Percentiles rank a stretch among this genome's conserved stretches.
Conservation (phyloP, 2,797 vertebrate species). For the Petrocephalus schoutedeni region DNA sequence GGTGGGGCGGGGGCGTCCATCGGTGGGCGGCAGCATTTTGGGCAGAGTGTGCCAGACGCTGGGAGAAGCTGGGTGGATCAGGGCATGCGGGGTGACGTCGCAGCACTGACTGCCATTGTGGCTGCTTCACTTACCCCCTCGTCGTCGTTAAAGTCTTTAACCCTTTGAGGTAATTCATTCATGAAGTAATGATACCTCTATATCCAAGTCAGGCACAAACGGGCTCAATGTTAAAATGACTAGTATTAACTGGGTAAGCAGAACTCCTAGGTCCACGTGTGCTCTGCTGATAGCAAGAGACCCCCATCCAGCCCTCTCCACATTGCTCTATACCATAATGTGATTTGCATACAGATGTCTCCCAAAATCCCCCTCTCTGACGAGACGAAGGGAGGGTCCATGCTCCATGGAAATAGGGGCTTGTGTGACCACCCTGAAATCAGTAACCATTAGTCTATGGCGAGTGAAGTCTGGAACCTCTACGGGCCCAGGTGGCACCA, state of each 20-base stretch:
- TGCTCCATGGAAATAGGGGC: conserved; percentile 16
- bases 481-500: conserved; percentile 43
- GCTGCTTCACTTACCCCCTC: conserved; percentile 62
- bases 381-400: conserved; percentile 27
- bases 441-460: not conserved
- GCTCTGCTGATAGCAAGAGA: conserved; percentile 49
- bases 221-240: not conserved
- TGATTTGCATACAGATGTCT: conserved; percentile 91
- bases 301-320: conserved; percentile 23
- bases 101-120: conserved; percentile 60
- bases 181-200: not conserved
- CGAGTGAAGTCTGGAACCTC: conserved; percentile 27
- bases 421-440: not conserved
- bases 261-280: conserved; percentile 37
- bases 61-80: conserved; percentile 38
- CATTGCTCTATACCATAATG: conserved; percentile 47
- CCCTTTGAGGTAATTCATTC: not conserved
- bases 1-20: conserved; percentile 25
- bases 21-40: conserved; percentile 15
- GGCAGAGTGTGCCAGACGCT: not conserved
- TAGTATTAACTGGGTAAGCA: not conserved
- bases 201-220: not conserved
- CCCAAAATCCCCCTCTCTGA: conserved; percentile 43
- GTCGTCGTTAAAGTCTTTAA: conserved; percentile 37
- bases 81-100: conserved; percentile 50